Evolutionary conservation across 1,140 invertebrate genomes (phyloP).

Genomic region (Hypsibius dujardini): DNA sequence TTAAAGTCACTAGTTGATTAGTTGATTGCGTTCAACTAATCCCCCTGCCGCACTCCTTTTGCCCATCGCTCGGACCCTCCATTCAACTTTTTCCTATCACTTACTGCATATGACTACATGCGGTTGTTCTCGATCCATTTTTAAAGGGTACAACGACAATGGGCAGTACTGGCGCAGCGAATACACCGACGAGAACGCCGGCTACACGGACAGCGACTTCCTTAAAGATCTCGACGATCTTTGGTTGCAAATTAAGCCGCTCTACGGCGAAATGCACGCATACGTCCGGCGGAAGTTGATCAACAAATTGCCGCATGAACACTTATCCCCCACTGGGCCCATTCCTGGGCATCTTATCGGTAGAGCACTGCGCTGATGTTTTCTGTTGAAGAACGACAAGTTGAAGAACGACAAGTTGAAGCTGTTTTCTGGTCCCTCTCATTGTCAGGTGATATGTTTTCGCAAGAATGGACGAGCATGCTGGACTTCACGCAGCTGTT

Average conservation of each 20-base stretch:
- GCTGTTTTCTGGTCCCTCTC: not conserved
- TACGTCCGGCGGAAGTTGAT: constrained; percentile 65
- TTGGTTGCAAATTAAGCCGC: constrained; percentile 60
- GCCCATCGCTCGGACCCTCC: too few species aligned
- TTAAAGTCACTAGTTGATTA: too few species aligned
- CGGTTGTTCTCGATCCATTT: too few species aligned
- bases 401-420: constrained; percentile 22
- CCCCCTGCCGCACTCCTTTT: too few species aligned
- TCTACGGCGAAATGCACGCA: constrained; percentile 71
- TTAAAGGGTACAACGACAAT: constrained; percentile 49
- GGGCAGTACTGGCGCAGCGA: constrained; percentile 41
- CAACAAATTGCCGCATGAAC: constrained; percentile 37
- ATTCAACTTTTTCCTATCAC: too few species aligned
- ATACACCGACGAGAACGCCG: constrained; percentile 28
- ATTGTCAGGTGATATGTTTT: constrained; percentile 31
- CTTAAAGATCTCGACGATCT: constrained; percentile 53
- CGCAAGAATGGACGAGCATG: constrained; percentile 24
- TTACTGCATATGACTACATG: constrained; percentile 10
- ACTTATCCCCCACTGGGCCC: constrained; percentile 22
- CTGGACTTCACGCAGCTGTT: constrained; percentile 25
- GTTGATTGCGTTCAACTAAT: too few species aligned
- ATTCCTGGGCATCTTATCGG: not conserved
- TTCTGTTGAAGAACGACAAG: constrained; percentile 19
- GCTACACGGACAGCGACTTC: constrained; percentile 23
- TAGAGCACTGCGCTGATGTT: constrained; percentile 14